A percentile compares a stretch with the other conserved stretches of the same genome.
These are phyloP conservation scores for Barnardius zonarius DNA, from an alignment of 2,113 vertebrate species.

Conservation along the genomic window DNA sequence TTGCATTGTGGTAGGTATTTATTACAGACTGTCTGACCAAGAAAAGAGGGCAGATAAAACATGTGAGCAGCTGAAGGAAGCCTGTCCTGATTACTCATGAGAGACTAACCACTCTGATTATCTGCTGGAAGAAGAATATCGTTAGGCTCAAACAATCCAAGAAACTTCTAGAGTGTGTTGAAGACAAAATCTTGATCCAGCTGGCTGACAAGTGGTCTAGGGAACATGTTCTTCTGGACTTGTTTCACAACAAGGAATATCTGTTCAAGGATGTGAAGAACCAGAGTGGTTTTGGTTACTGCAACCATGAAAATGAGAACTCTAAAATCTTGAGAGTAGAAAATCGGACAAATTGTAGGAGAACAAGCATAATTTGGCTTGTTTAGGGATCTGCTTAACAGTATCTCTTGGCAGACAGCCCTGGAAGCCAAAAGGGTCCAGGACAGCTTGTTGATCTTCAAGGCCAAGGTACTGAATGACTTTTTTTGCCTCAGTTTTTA, in stretches of 20 bases:
- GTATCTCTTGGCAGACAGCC: background rate
- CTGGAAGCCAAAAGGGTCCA: background rate
- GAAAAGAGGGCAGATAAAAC: background rate
- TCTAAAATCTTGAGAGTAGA: background rate
- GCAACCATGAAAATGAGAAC: background rate
- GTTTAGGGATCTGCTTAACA: background rate
- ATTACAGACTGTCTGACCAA: background rate
- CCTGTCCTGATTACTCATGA: background rate
- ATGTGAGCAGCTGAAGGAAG: background rate
- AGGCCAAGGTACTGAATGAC: background rate
- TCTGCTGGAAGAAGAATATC: background rate
- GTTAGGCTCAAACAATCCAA: background rate
- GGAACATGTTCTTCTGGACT: background rate
- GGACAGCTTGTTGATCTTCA: background rate
- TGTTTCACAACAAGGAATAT: background rate
- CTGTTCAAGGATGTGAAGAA: background rate
- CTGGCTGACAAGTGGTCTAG: background rate
- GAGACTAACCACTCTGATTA: background rate
- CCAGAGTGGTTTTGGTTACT: background rate
- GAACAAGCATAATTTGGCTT: background rate
- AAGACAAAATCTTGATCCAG: background rate
- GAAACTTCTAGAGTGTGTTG: background rate
- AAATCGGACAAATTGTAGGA: background rate
- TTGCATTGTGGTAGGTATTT: background rate
- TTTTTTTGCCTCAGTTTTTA: background rate